Conservation (phyloP, 2,113 vertebrate species). For the Aspiorhynchus laticeps region DNA sequence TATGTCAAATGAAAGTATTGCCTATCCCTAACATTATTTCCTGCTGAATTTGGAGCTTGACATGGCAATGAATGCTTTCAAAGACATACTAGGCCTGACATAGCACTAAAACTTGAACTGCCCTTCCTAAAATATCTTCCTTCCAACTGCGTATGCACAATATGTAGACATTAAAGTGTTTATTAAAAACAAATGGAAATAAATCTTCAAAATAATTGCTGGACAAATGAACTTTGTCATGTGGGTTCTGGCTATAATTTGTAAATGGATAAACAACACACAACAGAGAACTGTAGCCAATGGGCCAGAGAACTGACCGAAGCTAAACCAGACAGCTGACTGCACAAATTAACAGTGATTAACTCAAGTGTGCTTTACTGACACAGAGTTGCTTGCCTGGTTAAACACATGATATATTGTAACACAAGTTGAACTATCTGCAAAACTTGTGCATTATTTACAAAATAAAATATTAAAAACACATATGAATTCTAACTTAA, state of each 20-base stretch:
- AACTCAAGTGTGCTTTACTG: background rate
- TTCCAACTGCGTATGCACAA: slow-evolving; percentile 52
- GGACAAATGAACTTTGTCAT: background rate
- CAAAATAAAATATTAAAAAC: background rate
- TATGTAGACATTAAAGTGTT: slow-evolving; percentile 19
- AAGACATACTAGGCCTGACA: slow-evolving; percentile 30
- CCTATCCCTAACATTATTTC: slow-evolving; percentile 54
- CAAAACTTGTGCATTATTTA: background rate
- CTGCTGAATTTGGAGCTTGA: slow-evolving; percentile 6
- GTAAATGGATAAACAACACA: background rate
- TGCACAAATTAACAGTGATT: background rate
- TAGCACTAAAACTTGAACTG: slow-evolving; percentile 58
- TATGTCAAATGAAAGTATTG: slow-evolving; percentile 33
- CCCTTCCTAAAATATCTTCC: slow-evolving; percentile 62
- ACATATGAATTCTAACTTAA: background rate
- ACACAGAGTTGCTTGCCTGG: background rate
- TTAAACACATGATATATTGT: background rate
- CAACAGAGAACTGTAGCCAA: background rate
- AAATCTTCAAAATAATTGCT: background rate
- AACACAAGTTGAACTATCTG: background rate
- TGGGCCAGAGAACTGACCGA: background rate
- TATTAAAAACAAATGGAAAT: slow-evolving; percentile 15
- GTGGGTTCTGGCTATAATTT: background rate
- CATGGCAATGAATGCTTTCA: slow-evolving; percentile 58
- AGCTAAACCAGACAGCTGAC: background rate